These are phyloP conservation scores for Potamarius usumacintae DNA, from an alignment of 2,113 vertebrate species.

Conservation along the genomic window DNA sequence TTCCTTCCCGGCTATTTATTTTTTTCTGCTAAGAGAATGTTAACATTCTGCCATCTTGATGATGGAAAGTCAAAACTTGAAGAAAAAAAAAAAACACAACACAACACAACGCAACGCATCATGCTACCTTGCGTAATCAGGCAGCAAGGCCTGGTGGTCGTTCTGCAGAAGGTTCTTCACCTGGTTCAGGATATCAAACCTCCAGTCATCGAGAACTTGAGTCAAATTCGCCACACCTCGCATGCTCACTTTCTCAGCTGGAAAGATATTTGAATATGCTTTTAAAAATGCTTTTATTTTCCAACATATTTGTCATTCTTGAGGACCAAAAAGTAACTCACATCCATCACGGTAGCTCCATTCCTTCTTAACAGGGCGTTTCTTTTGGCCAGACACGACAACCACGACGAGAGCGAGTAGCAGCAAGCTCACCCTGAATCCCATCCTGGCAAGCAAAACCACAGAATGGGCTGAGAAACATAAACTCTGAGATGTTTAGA, in stretches of 20 bases:
- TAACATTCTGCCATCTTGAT: neutral
- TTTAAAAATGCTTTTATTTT: neutral
- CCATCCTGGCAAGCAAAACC: slow-evolving; percentile 58
- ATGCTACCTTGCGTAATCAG: slow-evolving; percentile 74
- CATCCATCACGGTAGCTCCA: slow-evolving; percentile 78
- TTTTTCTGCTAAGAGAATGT: neutral
- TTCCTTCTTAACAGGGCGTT: slow-evolving; percentile 60
- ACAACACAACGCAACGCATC: neutral
- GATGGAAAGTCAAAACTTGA: neutral
- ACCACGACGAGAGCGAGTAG: slow-evolving; percentile 54
- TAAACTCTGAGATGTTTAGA: slow-evolving; percentile 23
- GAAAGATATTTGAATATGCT: neutral
- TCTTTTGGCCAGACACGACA: slow-evolving; percentile 64
- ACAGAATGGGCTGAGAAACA: slow-evolving; percentile 4
- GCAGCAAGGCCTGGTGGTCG: slow-evolving; percentile 75
- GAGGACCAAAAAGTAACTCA: slow-evolving; percentile 55
- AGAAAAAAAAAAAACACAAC: neutral
- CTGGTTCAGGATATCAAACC: slow-evolving; percentile 75
- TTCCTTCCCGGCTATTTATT: slow-evolving; percentile 18
- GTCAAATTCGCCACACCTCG: slow-evolving; percentile 75
- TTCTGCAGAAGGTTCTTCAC: slow-evolving; percentile 72
- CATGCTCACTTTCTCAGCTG: slow-evolving; percentile 76
- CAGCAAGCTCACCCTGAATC: slow-evolving; percentile 62
- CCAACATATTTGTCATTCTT: neutral
- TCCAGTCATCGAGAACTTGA: slow-evolving; percentile 78